A percentile compares a stretch with the other conserved stretches of the same genome.
phyloP scores from a whole-genome alignment of 2,797 vertebrate genomes.

The Aeoliscus strigatus region DNA sequence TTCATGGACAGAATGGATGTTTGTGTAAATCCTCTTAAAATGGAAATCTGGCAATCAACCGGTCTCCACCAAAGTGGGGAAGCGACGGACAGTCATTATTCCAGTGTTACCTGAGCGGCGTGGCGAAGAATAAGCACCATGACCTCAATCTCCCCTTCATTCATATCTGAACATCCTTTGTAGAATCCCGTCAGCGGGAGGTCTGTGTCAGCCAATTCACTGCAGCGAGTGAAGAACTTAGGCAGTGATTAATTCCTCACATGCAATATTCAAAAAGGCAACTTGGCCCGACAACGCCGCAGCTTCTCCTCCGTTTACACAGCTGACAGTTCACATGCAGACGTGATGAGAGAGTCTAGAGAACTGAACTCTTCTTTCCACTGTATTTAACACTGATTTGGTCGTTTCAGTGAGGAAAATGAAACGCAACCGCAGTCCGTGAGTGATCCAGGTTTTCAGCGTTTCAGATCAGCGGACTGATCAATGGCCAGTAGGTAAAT shows the following conservation, averaged over 20 bases:
- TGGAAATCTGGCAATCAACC: too few relatives aligned
- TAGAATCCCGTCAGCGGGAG: too few relatives aligned
- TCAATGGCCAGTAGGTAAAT: slow-evolving; percentile 14
- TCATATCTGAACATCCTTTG: too few relatives aligned
- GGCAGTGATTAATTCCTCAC: slow-evolving; percentile 41
- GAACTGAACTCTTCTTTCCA: slow-evolving; percentile 29
- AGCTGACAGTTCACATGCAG: slow-evolving; percentile 15
- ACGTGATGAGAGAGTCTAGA: slow-evolving; percentile 29
- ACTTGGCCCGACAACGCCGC: slow-evolving; percentile 9
- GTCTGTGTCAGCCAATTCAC: slow-evolving; percentile 47
- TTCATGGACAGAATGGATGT: too few relatives aligned
- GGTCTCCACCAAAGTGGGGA: too few relatives aligned
- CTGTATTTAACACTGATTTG: slow-evolving; percentile 7
- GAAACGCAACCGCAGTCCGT: slow-evolving; percentile 1
- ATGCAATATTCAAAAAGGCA: neutral
- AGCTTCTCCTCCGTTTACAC: slow-evolving; percentile 27
- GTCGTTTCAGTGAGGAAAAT: slow-evolving; percentile 17
- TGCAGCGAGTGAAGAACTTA: slow-evolving; percentile 29
- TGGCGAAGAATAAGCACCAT: too few relatives aligned
- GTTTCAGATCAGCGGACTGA: slow-evolving; percentile 17
- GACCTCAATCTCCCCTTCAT: too few relatives aligned
- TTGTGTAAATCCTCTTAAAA: too few relatives aligned
- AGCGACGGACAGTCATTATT: too few relatives aligned
- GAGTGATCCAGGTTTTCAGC: neutral
- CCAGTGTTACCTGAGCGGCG: too few relatives aligned